Conservation (phyloP, 2,888 invertebrate genomes). For the Drosophila nigricruria region DNA sequence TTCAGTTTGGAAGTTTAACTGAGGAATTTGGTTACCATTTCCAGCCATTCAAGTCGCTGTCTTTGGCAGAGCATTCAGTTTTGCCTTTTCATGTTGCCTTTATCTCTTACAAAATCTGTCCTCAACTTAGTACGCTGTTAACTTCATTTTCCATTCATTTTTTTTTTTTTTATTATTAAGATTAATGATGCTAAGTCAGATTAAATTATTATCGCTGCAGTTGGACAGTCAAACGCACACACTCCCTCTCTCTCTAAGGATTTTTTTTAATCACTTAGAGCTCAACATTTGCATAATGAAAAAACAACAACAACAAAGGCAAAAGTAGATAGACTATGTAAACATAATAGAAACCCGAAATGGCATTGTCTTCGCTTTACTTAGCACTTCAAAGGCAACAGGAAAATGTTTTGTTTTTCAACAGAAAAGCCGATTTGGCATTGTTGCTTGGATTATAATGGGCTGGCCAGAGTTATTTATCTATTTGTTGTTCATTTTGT, state of each 20-base stretch:
- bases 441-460: constrained; percentile 31
- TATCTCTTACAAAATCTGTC: constrained; percentile 44
- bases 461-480: constrained; percentile 19
- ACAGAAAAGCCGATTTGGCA: constrained; percentile 38
- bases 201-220: constrained; percentile 63
- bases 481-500: constrained; percentile 24
- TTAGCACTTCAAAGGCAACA: constrained; percentile 57
- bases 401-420: constrained; percentile 20
- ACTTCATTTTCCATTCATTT: constrained; percentile 51
- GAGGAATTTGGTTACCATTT: neutral
- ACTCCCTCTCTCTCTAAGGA: neutral
- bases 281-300: constrained; percentile 71
- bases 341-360: constrained; percentile 35
- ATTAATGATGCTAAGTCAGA: constrained; percentile 76
- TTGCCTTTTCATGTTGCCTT: neutral
- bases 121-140: constrained; percentile 41
- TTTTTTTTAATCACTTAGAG: constrained; percentile 67
- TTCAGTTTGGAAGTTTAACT: neutral
- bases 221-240: constrained; percentile 28
- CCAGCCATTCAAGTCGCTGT: neutral
- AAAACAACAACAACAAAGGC: constrained; percentile 30
- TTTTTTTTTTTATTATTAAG: constrained; percentile 80
- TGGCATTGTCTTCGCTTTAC: constrained; percentile 36
- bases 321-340: constrained; percentile 1
- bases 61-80: constrained; percentile 8